phyloP scores from a whole-genome alignment of 2,797 vertebrate species.

The Sebastes vulpes region DNA sequence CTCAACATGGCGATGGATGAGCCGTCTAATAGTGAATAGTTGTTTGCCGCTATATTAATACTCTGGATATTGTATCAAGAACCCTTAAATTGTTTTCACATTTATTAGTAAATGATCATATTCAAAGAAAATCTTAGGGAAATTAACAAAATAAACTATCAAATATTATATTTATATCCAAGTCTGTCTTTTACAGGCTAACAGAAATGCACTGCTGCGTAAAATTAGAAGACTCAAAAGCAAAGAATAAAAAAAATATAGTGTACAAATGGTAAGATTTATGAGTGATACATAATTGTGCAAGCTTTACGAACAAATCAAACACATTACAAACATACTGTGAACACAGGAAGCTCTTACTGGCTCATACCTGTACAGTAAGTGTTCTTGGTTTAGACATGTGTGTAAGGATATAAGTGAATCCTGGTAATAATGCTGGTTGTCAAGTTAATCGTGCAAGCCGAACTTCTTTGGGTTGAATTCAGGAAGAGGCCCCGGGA shows the following conservation, averaged over 20 bases:
- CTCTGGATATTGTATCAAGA: too few species aligned
- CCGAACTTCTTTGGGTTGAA: background rate
- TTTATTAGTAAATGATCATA: background rate
- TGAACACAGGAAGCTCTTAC: background rate
- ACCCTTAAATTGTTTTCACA: background rate
- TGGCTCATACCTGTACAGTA: background rate
- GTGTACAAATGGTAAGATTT: background rate
- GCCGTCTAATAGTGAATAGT: too few species aligned
- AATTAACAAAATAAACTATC: background rate
- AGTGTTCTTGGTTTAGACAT: background rate
- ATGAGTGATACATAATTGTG: background rate
- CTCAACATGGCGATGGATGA: too few species aligned
- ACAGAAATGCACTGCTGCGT: background rate
- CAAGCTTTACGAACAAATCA: background rate
- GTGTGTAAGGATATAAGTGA: background rate
- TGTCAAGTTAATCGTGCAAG: background rate
- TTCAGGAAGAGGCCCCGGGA: background rate
- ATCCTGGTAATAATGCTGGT: background rate
- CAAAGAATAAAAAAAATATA: background rate
- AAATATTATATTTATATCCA: background rate
- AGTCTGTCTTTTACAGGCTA: background rate
- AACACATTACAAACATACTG: background rate
- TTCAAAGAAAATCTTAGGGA: background rate
- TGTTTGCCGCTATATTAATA: too few species aligned
- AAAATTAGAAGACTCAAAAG: background rate